These are phyloP conservation scores for Oegoconia quadripuncta DNA, from an alignment of 2,888 invertebrate species.

Conservation along the genomic window DNA sequence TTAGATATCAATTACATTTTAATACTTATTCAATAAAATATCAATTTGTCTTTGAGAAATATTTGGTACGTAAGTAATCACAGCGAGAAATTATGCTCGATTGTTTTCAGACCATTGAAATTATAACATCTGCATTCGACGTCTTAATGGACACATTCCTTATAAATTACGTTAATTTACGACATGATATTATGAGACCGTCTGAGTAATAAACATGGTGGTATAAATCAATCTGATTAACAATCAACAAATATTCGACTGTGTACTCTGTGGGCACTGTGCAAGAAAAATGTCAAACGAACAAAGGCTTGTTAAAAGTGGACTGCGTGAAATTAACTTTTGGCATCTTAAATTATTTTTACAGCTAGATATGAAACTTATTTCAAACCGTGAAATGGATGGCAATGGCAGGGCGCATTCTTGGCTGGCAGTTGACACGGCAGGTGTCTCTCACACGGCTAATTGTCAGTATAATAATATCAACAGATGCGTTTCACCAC, in stretches of 20 bases:
- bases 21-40: background rate
- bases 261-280: too few relatives aligned
- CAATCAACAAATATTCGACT: background rate
- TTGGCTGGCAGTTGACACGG: constrained; percentile 29
- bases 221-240: background rate
- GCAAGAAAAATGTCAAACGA: background rate
- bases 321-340: background rate
- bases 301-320: background rate
- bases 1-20: too few relatives aligned
- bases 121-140: background rate
- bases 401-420: constrained; percentile 39
- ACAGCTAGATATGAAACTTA: background rate
- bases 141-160: background rate
- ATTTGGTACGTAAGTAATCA: background rate
- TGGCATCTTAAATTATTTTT: background rate
- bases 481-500: constrained; percentile 46
- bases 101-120: background rate
- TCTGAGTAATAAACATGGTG: background rate
- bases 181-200: background rate
- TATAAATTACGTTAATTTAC: background rate
- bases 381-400: constrained; percentile 11
- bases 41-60: background rate
- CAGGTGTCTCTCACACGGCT: constrained; percentile 55
- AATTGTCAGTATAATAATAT: constrained; percentile 59
- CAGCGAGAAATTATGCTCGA: too few relatives aligned